phyloP scores from a whole-genome alignment of 1,140 invertebrate genomes.

The Caenorhabditis latens region DNA sequence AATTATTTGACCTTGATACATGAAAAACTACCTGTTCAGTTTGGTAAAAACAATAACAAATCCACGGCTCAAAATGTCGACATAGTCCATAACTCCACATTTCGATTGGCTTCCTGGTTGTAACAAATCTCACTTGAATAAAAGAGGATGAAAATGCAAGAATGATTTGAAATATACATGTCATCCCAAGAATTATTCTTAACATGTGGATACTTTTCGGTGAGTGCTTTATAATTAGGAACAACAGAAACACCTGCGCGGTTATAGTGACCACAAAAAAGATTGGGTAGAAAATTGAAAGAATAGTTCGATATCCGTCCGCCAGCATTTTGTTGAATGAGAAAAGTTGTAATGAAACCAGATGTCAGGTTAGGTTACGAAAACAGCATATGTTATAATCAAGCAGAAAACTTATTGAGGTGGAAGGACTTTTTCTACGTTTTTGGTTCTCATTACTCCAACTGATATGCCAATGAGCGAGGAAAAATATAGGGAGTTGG shows the following conservation, averaged over 20 bases:
- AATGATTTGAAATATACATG: neutral
- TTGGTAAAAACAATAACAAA: constrained; percentile 1
- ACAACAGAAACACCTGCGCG: neutral
- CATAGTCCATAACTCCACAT: constrained; percentile 8
- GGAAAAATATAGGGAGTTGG: no score
- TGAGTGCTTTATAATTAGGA: neutral
- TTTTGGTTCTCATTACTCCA: no score
- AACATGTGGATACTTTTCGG: neutral
- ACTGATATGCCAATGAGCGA: no score
- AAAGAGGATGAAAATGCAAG: neutral
- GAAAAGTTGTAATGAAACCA: neutral
- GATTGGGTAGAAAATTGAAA: neutral
- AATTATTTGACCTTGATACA: neutral
- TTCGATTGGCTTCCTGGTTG: neutral
- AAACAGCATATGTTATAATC: no score
- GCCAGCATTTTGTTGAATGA: neutral
- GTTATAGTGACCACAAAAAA: neutral
- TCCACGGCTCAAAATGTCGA: neutral
- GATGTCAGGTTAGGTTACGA: no score
- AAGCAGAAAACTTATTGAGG: no score
- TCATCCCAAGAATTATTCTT: neutral
- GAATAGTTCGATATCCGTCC: neutral
- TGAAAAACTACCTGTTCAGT: neutral
- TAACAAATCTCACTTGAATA: neutral
- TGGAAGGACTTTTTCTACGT: no score